Evolutionary conservation across 2,113 vertebrate genomes (phyloP).

Genomic region (Nerophis lumbriciformis): DNA sequence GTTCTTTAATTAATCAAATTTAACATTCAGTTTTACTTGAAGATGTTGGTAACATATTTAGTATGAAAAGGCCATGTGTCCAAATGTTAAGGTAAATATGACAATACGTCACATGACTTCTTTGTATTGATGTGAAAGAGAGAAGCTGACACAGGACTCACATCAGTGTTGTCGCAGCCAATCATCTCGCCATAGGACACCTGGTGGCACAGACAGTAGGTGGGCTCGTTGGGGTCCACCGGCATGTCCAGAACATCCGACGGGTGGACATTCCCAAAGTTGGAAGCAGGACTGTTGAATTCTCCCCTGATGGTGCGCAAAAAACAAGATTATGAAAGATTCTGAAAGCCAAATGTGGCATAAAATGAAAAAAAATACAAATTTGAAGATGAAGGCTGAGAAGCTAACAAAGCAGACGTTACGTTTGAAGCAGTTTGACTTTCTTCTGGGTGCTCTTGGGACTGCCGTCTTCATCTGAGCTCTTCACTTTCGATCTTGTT

Average conservation of each 20-base stretch:
- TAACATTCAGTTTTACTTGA: neutral
- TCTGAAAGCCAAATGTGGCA: neutral
- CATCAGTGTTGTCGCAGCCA: slow-evolving; percentile 96
- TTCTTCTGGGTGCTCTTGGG: slow-evolving; percentile 91
- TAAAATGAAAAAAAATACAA: neutral
- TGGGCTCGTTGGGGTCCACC: slow-evolving; percentile 96
- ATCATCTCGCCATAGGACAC: slow-evolving; percentile 99
- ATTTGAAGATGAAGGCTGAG: neutral
- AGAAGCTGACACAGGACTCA: slow-evolving; percentile 63
- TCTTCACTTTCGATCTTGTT: slow-evolving; percentile 91
- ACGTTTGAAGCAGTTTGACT: slow-evolving; percentile 90
- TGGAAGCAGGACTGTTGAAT: slow-evolving; percentile 83
- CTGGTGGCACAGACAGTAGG: slow-evolving; percentile 97
- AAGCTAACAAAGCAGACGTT: slow-evolving; percentile 40
- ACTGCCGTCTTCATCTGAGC: slow-evolving; percentile 86
- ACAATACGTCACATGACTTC: neutral
- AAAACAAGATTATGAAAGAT: neutral
- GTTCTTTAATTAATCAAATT: neutral
- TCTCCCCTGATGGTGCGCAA: slow-evolving; percentile 76
- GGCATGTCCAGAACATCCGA: slow-evolving; percentile 98
- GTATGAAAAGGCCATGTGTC: too few relatives aligned
- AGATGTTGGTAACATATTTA: too few relatives aligned
- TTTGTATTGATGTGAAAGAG: neutral
- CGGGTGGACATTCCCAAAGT: slow-evolving; percentile 86
- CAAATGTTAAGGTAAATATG: neutral